Percentiles rank a stretch among this genome's conserved stretches.
phyloP scores from a whole-genome alignment of 2,797 vertebrate genomes.

The Leptatherina wallacei region DNA sequence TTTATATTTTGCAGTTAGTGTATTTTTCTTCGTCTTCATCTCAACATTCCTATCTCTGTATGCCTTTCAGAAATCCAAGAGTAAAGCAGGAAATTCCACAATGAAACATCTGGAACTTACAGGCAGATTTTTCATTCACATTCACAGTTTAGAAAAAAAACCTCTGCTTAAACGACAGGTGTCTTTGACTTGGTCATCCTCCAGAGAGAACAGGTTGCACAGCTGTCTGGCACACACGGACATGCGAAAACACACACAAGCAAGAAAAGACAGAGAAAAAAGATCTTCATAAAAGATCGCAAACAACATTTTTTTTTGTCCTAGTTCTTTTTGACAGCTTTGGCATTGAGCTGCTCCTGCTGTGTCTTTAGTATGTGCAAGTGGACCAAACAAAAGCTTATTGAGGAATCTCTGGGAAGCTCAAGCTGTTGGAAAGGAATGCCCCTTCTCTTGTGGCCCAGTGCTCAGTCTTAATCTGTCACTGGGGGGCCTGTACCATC shows the following conservation, averaged over 20 bases:
- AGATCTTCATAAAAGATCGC: constrained; percentile 64
- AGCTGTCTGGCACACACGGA: constrained; percentile 59
- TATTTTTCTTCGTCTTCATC: background rate
- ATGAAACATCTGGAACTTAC: constrained; percentile 39
- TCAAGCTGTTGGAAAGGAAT: constrained; percentile 73
- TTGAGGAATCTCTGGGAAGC: constrained; percentile 76
- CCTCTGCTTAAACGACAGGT: constrained; percentile 63
- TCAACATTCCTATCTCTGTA: background rate
- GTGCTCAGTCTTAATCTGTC: constrained; percentile 65
- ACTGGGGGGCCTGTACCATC: constrained; percentile 35
- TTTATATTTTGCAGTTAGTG: background rate
- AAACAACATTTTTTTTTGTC: constrained; percentile 60
- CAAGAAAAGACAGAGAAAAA: constrained; percentile 14
- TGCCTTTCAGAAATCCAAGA: constrained; percentile 10
- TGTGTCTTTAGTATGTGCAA: constrained; percentile 66
- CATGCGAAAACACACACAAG: constrained; percentile 4
- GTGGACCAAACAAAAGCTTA: constrained; percentile 77
- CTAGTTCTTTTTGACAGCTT: constrained; percentile 39
- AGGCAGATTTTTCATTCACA: constrained; percentile 17
- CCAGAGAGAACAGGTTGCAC: constrained; percentile 70
- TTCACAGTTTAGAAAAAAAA: constrained; percentile 39
- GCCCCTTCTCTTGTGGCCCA: constrained; percentile 51
- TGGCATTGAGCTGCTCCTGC: constrained; percentile 57
- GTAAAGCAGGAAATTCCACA: constrained; percentile 32
- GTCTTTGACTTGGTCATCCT: constrained; percentile 73